Percentiles rank a stretch among this genome's conserved stretches.
phyloP scores from a whole-genome alignment of 2,113 vertebrate species.

The Piaya cayana region DNA sequence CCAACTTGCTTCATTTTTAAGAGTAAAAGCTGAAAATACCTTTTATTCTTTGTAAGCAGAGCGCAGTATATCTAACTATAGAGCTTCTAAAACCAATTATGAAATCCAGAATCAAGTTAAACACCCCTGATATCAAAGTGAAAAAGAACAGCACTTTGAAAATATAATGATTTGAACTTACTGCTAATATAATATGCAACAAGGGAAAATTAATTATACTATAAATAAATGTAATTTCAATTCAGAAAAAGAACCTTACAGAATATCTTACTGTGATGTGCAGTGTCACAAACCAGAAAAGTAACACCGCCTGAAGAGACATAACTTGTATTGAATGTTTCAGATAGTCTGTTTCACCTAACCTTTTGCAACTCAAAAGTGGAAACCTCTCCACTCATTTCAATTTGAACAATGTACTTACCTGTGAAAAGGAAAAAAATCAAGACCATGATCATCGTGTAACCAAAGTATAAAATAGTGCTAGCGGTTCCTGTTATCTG shows the following conservation, averaged over 20 bases:
- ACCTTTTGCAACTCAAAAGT: neutral
- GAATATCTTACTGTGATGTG: neutral
- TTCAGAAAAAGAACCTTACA: neutral
- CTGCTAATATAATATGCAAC: neutral
- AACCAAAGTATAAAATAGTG: constrained; percentile 88
- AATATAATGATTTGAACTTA: neutral
- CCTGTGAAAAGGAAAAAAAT: constrained; percentile 91
- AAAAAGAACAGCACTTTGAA: neutral
- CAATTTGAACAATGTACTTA: constrained; percentile 39
- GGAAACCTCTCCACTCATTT: neutral
- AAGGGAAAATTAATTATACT: neutral
- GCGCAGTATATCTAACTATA: neutral
- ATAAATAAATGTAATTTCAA: neutral
- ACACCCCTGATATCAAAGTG: neutral
- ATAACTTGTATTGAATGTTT: neutral
- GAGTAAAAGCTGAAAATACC: neutral
- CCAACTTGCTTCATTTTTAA: neutral
- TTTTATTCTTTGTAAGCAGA: neutral
- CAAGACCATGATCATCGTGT: constrained; percentile 86
- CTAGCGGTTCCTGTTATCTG: constrained; percentile 84
- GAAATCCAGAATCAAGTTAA: neutral
- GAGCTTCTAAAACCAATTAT: neutral
- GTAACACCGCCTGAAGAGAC: neutral
- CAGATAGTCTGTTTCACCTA: neutral
- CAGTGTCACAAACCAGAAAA: neutral